A percentile compares a stretch with the other conserved stretches of the same genome.
Conservation (phyloP, 2,113 vertebrate genomes). For the Epinephelus moara region DNA sequence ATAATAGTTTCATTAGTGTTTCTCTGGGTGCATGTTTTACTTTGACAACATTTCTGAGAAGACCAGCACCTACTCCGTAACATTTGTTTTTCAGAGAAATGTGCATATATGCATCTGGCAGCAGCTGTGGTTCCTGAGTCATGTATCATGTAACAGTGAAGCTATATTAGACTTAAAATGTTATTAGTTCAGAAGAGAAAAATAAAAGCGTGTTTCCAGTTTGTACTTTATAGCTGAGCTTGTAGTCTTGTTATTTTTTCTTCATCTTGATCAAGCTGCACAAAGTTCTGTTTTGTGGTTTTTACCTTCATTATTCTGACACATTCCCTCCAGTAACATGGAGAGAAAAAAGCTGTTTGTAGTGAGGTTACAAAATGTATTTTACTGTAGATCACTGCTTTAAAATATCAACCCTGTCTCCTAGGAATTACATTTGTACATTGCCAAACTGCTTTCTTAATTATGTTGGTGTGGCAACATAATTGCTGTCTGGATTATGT, state of each 20-base stretch:
- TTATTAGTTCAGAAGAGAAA: neutral
- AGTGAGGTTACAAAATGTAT: neutral
- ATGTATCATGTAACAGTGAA: conserved; percentile 16
- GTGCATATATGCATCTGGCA: neutral
- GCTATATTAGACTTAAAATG: neutral
- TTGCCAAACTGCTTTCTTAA: too few species aligned
- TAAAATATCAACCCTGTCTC: too few species aligned
- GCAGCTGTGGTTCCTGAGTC: neutral
- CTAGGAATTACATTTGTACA: too few species aligned
- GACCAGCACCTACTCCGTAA: neutral
- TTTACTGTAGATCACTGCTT: neutral
- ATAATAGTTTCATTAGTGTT: neutral
- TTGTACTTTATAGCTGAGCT: neutral
- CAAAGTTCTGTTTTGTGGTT: neutral
- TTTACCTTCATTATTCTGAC: neutral
- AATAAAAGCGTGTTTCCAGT: neutral
- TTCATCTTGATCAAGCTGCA: neutral
- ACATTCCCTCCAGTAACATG: neutral
- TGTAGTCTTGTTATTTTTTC: neutral
- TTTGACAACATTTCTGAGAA: neutral
- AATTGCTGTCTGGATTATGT: too few species aligned
- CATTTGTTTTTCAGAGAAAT: neutral
- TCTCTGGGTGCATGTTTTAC: neutral
- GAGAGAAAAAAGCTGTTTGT: neutral
- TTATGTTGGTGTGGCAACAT: too few species aligned